phyloP scores from a whole-genome alignment of 2,797 vertebrate genomes.

The Lateolabrax maculatus region DNA sequence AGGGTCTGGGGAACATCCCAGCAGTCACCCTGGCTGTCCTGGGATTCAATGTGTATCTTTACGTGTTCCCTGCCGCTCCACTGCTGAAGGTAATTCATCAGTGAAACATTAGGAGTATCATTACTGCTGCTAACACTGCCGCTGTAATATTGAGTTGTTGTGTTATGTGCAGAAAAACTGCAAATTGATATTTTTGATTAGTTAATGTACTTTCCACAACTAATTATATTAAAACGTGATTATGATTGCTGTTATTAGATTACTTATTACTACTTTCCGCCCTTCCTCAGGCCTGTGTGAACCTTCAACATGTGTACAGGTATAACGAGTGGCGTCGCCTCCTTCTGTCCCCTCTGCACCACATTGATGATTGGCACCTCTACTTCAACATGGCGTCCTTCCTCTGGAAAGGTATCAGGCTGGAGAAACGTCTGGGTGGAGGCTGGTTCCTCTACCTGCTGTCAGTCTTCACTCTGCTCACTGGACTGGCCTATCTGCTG shows the following conservation, averaged over 20 bases:
- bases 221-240: too few species aligned
- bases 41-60: slow-evolving; percentile 91
- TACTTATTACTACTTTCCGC: rapidly evolving
- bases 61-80: slow-evolving; percentile 86
- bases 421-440: slow-evolving; percentile 91
- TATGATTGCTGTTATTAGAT: too few species aligned
- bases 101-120: background rate
- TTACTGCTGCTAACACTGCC: too few species aligned
- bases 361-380: slow-evolving; percentile 93
- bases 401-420: slow-evolving; percentile 92
- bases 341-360: slow-evolving; percentile 92
- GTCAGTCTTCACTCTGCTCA: slow-evolving; percentile 90
- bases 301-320: slow-evolving; percentile 87
- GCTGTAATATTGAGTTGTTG: too few species aligned
- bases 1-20: slow-evolving; percentile 93
- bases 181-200: too few species aligned
- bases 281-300: slow-evolving; percentile 86
- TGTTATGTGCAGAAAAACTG: too few species aligned
- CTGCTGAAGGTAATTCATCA: slow-evolving; percentile 74
- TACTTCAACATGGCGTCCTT: slow-evolving; percentile 98
- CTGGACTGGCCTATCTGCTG: slow-evolving; percentile 90
- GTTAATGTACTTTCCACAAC: too few species aligned
- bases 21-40: slow-evolving; percentile 92
- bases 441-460: slow-evolving; percentile 91
- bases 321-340: slow-evolving; percentile 91